Percentiles rank a stretch among this genome's conserved stretches.
Evolutionary conservation across 1,140 invertebrate genomes (phyloP).

Genomic region (Eumeta japonica): DNA sequence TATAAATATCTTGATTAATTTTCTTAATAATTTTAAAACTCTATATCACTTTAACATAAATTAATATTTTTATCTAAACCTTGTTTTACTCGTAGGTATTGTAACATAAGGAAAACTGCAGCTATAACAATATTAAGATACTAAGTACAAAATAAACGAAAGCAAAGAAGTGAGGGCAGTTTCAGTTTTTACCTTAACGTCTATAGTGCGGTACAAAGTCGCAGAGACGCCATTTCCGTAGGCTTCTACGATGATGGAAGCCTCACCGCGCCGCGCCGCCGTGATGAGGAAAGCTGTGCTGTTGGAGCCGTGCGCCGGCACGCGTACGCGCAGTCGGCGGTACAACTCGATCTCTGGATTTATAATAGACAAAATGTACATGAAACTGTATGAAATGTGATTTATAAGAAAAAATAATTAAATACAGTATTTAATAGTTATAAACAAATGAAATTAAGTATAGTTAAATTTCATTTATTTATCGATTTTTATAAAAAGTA

Average conservation of each 20-base stretch:
- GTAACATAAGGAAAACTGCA: too few species aligned
- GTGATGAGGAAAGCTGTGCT: slow-evolving; percentile 50
- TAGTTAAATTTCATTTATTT: background rate
- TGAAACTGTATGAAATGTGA: too few species aligned
- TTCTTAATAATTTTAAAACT: too few species aligned
- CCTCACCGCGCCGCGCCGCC: slow-evolving; percentile 29
- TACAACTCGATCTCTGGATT: slow-evolving; percentile 48
- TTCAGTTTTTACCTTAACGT: slow-evolving; percentile 29
- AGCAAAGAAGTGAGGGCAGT: too few species aligned
- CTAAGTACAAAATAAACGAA: background rate
- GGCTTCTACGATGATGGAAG: slow-evolving; percentile 40
- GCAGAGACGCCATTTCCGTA: slow-evolving; percentile 38
- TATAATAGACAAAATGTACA: too few species aligned
- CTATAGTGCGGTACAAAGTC: slow-evolving; percentile 39
- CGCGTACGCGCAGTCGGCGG: slow-evolving; percentile 31
- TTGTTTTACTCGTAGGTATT: too few species aligned
- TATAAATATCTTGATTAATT: too few species aligned
- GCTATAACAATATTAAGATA: too few species aligned
- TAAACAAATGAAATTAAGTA: too few species aligned
- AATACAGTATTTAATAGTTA: background rate
- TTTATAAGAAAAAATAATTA: background rate
- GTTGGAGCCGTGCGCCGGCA: slow-evolving; percentile 31
- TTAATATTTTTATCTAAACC: too few species aligned
- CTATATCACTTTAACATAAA: too few species aligned
- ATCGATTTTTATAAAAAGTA: slow-evolving; percentile 2